A percentile compares a stretch with the other conserved stretches of the same genome.
Conservation (phyloP, 2,113 vertebrate species). For the Dendropsophus ebraccatus region DNA sequence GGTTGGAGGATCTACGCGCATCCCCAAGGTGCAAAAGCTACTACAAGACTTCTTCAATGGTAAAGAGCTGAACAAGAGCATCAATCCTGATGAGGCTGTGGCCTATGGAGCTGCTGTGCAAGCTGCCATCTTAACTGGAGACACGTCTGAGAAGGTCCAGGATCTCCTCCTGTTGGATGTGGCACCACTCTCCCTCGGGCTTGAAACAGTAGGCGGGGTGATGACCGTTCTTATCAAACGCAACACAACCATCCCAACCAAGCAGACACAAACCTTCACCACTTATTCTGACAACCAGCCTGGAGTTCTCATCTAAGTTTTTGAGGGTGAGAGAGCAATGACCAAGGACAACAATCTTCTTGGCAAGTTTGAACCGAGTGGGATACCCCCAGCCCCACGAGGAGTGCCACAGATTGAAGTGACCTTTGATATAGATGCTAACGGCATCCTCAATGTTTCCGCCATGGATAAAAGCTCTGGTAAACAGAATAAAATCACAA, state of each 20-base stretch:
- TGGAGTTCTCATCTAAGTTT: slow-evolving; percentile 77
- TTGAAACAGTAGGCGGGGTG: neutral
- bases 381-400: neutral
- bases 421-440: slow-evolving; percentile 10
- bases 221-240: neutral
- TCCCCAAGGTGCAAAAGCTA: slow-evolving; percentile 76
- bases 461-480: neutral
- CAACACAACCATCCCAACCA: slow-evolving; percentile 7
- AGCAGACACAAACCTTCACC: slow-evolving; percentile 6
- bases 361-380: slow-evolving; percentile 4
- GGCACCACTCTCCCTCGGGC: neutral
- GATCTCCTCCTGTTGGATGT: slow-evolving; percentile 3
- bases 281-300: slow-evolving; percentile 71
- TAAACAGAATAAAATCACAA: slow-evolving; percentile 6
- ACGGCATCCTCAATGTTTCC: neutral
- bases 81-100: slow-evolving; percentile 57
- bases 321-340: slow-evolving; percentile 82
- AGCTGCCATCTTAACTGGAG: neutral
- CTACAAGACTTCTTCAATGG: slow-evolving; percentile 80
- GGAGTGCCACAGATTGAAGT: slow-evolving; percentile 7
- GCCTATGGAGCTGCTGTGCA: slow-evolving; percentile 7
- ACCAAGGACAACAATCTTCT: slow-evolving; percentile 76
- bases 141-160: slow-evolving; percentile 3
- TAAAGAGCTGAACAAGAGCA: slow-evolving; percentile 73
- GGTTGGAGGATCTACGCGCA: slow-evolving; percentile 74